Percentiles rank a stretch among this genome's conserved stretches.
These are phyloP conservation scores for Pterostichus niger DNA, from an alignment of 2,888 invertebrate genomes.

Conservation along the genomic window DNA sequence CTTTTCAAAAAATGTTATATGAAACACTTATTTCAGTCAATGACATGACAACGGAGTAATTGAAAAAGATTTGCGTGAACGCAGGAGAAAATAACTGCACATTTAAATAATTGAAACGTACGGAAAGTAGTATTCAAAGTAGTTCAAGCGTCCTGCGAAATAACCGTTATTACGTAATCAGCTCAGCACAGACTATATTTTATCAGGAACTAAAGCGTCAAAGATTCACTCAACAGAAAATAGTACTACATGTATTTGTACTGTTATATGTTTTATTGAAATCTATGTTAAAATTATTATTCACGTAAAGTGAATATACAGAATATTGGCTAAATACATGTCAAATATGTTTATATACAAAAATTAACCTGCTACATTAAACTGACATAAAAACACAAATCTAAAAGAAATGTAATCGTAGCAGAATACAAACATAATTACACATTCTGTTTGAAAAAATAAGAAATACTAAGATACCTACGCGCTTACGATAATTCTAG, in stretches of 20 bases:
- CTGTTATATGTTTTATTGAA: constrained; percentile 54
- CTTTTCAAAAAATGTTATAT: too few relatives aligned
- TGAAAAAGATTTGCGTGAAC: constrained; percentile 34
- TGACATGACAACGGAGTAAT: not conserved
- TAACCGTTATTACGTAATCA: constrained; percentile 53
- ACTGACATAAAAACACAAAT: constrained; percentile 45
- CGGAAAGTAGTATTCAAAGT: constrained; percentile 46
- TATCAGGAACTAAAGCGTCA: constrained; percentile 13
- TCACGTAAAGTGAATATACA: constrained; percentile 41
- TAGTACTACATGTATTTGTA: not conserved
- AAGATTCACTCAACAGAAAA: not conserved
- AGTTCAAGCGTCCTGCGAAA: constrained; percentile 53
- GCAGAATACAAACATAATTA: constrained; percentile 49
- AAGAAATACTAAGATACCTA: constrained; percentile 47
- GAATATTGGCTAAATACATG: constrained; percentile 20
- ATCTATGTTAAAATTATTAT: constrained; percentile 52
- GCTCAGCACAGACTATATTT: constrained; percentile 22
- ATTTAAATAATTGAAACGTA: constrained; percentile 60
- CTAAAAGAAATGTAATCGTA: constrained; percentile 52
- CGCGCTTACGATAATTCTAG: constrained; percentile 43
- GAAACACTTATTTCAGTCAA: too few relatives aligned
- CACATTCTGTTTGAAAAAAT: constrained; percentile 34
- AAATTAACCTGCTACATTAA: constrained; percentile 10
- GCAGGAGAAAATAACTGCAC: constrained; percentile 37
- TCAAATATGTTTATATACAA: constrained; percentile 44